A percentile compares a stretch with the other conserved stretches of the same genome.
Evolutionary conservation across 2,113 vertebrate species (phyloP).

Genomic region (Desmodus rotundus): DNA sequence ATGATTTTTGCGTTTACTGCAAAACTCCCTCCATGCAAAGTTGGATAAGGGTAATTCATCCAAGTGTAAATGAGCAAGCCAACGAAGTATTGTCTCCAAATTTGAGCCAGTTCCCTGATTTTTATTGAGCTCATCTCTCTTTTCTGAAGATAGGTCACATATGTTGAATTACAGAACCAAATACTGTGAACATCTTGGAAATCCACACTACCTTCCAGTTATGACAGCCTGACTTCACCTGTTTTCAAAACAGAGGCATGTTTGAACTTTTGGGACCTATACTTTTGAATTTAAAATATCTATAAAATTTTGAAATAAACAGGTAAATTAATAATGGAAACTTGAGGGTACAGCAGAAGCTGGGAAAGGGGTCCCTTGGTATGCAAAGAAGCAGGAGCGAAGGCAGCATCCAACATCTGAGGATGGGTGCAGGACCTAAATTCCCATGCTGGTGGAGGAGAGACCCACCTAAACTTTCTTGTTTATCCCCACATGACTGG

Average conservation of each 20-base stretch:
- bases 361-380: neutral
- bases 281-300: neutral
- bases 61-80: constrained; percentile 24
- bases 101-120: neutral
- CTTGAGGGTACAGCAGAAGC: neutral
- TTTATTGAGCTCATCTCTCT: constrained; percentile 30
- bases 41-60: constrained; percentile 29
- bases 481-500: neutral
- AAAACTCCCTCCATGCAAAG: constrained; percentile 41
- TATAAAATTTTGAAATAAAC: constrained; percentile 5
- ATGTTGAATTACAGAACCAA: constrained; percentile 1
- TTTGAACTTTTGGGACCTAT: neutral
- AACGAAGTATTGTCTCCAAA: neutral
- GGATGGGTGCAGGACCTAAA: neutral
- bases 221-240: neutral
- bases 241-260: neutral
- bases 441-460: neutral
- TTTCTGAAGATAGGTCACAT: constrained; percentile 11
- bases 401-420: neutral
- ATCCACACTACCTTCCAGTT: neutral
- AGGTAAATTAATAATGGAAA: constrained; percentile 18
- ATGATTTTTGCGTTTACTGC: constrained; percentile 21
- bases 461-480: neutral
- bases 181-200: neutral
- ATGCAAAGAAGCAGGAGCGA: neutral